Evolutionary conservation across 2,797 vertebrate species (phyloP).

Genomic region (Periparus ater): DNA sequence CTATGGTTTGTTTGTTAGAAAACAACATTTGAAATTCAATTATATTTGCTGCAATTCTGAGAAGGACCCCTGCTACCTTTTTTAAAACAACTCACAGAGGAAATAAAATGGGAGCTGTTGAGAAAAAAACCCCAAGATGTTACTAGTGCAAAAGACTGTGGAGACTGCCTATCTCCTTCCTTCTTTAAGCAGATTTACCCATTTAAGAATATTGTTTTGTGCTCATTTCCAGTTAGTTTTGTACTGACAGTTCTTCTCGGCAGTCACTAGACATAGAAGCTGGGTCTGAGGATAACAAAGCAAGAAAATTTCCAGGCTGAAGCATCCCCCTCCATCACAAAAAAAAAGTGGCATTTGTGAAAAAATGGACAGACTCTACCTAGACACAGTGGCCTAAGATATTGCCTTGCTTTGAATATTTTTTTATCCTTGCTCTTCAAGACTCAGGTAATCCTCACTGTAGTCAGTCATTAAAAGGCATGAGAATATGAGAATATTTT

Average conservation of each 20-base stretch:
- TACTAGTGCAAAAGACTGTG: not conserved
- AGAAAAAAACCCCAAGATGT: accelerated
- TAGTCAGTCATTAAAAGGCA: not conserved
- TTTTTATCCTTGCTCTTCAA: not conserved
- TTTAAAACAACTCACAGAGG: not conserved
- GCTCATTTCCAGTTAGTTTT: not conserved
- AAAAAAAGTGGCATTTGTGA: not conserved
- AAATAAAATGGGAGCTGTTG: not conserved
- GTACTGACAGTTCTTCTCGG: not conserved
- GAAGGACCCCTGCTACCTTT: conserved; percentile 6
- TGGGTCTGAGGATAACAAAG: not conserved
- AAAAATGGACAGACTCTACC: not conserved
- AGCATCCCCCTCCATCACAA: accelerated
- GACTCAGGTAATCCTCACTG: not conserved
- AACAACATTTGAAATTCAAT: conserved; percentile 45
- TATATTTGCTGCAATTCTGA: not conserved
- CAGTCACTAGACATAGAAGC: not conserved
- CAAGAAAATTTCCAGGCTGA: not conserved
- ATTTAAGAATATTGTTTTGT: not conserved
- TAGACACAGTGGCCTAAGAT: not conserved
- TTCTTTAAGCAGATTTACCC: not conserved
- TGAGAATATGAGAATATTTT: not conserved
- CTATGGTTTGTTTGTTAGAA: conserved; percentile 35
- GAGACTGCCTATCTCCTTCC: not conserved
- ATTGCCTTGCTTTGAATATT: not conserved